These are phyloP conservation scores for Panthera leo DNA, from an alignment of 2,113 vertebrate species.

Conservation along the genomic window DNA sequence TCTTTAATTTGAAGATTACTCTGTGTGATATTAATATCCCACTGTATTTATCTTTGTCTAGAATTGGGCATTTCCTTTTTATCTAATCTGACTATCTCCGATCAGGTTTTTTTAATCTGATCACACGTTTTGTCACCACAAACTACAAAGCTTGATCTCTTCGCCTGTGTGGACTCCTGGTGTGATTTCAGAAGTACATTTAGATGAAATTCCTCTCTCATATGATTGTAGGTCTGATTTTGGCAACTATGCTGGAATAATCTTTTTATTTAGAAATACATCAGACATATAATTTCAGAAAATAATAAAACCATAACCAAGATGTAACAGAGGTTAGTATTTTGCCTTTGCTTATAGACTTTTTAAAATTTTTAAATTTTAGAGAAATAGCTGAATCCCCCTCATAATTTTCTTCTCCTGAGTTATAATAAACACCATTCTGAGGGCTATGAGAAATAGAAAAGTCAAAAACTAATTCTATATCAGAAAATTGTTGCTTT, in stretches of 20 bases:
- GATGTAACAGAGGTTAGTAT: background rate
- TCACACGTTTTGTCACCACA: background rate
- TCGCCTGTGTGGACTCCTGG: background rate
- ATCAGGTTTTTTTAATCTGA: background rate
- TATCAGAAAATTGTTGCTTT: background rate
- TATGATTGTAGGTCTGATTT: background rate
- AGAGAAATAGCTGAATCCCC: background rate
- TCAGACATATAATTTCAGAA: background rate
- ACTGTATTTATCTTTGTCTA: background rate
- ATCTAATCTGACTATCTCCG: background rate
- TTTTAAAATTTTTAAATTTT: background rate
- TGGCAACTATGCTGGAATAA: background rate
- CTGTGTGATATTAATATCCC: background rate
- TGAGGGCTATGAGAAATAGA: background rate
- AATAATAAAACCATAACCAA: background rate
- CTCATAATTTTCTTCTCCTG: background rate
- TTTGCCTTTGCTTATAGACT: background rate
- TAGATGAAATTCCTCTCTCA: background rate
- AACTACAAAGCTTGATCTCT: slow-evolving; percentile 6
- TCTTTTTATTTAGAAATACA: background rate
- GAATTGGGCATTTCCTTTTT: background rate
- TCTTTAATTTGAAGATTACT: background rate
- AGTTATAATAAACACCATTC: background rate
- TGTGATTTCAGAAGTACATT: background rate
- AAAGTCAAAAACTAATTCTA: background rate